Evolutionary conservation across 2,797 vertebrate species (phyloP).

Genomic region (Notamacropus eugenii): DNA sequence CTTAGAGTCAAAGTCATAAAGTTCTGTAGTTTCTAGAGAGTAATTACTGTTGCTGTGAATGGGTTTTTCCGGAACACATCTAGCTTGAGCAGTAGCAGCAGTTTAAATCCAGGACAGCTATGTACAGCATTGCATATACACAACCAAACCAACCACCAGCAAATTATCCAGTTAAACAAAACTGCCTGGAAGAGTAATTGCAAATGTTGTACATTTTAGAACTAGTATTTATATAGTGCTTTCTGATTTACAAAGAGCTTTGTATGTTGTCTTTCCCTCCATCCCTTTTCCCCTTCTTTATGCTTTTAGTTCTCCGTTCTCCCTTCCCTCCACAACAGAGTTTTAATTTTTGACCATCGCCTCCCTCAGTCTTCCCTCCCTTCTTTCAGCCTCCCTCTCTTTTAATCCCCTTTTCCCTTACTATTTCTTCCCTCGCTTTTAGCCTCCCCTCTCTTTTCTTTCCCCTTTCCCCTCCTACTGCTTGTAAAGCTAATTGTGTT

Average conservation of each 20-base stretch:
- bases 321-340: too few relatives aligned
- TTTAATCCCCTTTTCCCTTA: too few relatives aligned
- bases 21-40: neutral
- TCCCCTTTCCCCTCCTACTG: too few relatives aligned
- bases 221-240: neutral
- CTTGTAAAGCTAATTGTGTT: too few relatives aligned
- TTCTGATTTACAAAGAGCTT: neutral
- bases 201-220: neutral
- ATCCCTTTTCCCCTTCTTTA: too few relatives aligned
- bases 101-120: neutral
- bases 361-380: too few relatives aligned
- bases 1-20: neutral
- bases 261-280: neutral
- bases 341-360: too few relatives aligned
- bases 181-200: neutral
- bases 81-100: neutral
- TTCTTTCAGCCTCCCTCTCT: too few relatives aligned
- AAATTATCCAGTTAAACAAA: neutral
- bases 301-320: too few relatives aligned
- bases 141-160: neutral
- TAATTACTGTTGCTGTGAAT: neutral
- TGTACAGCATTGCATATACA: neutral
- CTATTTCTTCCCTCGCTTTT: too few relatives aligned
- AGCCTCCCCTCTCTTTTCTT: too few relatives aligned
- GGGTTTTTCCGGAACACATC: neutral